Percentiles rank a stretch among this genome's conserved stretches.
Conservation (phyloP, 2,797 vertebrate species). For the Malurus leucopterus region DNA sequence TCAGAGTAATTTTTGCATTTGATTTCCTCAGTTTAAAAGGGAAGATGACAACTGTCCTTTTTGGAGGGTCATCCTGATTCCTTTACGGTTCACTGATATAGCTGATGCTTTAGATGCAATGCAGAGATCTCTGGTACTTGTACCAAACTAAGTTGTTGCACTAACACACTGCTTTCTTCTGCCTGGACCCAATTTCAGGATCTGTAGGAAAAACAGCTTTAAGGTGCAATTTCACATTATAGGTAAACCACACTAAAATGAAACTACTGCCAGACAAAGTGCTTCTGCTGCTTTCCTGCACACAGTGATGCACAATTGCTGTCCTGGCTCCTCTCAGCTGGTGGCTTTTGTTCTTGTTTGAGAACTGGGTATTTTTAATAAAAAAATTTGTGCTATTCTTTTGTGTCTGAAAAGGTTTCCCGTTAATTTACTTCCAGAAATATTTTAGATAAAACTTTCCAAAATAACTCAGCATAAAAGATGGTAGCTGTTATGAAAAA, state of each 20-base stretch:
- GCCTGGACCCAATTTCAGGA: background rate
- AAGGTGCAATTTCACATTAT: background rate
- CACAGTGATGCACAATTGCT: background rate
- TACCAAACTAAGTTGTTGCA: background rate
- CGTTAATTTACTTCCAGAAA: background rate
- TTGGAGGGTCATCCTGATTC: background rate
- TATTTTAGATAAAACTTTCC: background rate
- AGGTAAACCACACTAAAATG: background rate
- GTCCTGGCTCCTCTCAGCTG: background rate
- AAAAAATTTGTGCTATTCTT: background rate
- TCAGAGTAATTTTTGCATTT: background rate
- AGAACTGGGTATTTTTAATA: background rate
- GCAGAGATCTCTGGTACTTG: background rate
- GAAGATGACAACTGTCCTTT: background rate
- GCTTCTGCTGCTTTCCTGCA: background rate
- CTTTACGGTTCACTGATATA: background rate
- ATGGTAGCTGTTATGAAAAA: background rate
- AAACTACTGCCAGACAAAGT: background rate
- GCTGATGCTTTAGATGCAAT: background rate
- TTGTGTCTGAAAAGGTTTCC: background rate
- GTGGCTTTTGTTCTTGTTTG: background rate
- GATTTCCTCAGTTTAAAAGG: background rate
- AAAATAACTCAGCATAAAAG: background rate
- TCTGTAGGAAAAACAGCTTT: background rate
- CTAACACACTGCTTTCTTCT: background rate